A percentile compares a stretch with the other conserved stretches of the same genome.
Evolutionary conservation across 2,113 vertebrate species (phyloP).

Genomic region (Trochalopteron elliotii): DNA sequence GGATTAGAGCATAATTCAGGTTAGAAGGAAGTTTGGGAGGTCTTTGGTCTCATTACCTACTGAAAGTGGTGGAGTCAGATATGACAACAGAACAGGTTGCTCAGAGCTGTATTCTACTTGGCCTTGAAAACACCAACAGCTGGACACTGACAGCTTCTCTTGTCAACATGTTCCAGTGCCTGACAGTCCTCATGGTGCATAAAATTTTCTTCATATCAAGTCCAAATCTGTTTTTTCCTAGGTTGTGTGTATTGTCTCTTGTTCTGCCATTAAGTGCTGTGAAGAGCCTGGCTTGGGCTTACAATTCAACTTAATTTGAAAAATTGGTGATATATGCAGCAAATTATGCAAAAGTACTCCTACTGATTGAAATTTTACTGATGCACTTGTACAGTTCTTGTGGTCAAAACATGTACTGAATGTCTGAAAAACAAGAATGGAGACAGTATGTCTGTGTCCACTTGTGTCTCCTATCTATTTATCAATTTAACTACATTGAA

Average conservation of each 20-base stretch:
- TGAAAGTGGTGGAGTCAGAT: background rate
- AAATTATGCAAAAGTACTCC: background rate
- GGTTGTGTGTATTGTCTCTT: background rate
- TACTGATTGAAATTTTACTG: background rate
- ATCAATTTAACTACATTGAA: background rate
- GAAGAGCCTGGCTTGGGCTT: background rate
- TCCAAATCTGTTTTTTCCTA: background rate
- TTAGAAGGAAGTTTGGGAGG: background rate
- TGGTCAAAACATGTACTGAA: background rate
- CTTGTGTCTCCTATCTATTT: background rate
- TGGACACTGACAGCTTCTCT: background rate
- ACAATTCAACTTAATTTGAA: background rate
- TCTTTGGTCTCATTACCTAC: background rate
- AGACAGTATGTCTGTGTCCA: background rate
- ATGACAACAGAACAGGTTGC: background rate
- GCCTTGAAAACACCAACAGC: background rate
- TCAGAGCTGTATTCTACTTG: background rate
- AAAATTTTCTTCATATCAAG: background rate
- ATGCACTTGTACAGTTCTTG: background rate
- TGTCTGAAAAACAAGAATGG: background rate
- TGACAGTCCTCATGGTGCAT: background rate
- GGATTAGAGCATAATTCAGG: background rate
- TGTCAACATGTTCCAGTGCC: background rate
- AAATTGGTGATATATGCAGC: background rate
- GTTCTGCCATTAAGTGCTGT: background rate